Evolutionary conservation across 2,113 vertebrate species (phyloP), one percentile per base, ranked within the genome.

Genomic region (Gulo gulo): DNA sequence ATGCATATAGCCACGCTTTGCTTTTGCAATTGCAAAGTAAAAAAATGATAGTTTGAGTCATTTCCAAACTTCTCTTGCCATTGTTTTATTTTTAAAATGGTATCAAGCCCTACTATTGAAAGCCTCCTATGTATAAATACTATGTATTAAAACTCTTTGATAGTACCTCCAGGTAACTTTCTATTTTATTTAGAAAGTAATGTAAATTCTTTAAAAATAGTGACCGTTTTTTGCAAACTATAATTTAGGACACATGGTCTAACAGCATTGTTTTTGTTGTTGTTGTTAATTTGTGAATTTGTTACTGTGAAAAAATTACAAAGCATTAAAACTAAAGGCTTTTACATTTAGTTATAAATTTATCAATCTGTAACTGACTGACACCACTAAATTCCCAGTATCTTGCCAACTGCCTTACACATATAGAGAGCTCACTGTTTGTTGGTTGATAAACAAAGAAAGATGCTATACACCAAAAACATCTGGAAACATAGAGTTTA

Each of bases 161-260:
- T n/a, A 78, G 29, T 74, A 91, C 63, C 45, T 94, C 26, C 34
- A 84, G 21, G 26, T 92, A 80, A 6, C 34, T 94, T 93, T 26
- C 18, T 80, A 31, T 95, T 94, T 95, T 80, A 81, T 69, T 85
- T 88, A 89, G 45, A 93, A 92, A 92, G 12, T 23, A 85, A 65
- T 57, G 16, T 59, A 67, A 93, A 78, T 82, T 92, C 31, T 67
- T 91, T 76, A 86, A 81, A 26, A 69, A 9, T 78, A 86, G 18
- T 31, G 47, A 85, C 20, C 24, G 83, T 45, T 55, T 88, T 95
- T 95, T 83, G 47, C 24, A 87, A 86, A 87, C 20, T 95, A 39
- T 94, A 92, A 83, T n/a, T 92, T 18, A 87, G n/a, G 13, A 59
- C 6, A 88, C 50, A 63, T n/a, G 31, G 12, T 63, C 65, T 34